These are phyloP conservation scores for Callocephalon fimbriatum DNA, from an alignment of 2,113 vertebrate genomes.

Conservation along the genomic window DNA sequence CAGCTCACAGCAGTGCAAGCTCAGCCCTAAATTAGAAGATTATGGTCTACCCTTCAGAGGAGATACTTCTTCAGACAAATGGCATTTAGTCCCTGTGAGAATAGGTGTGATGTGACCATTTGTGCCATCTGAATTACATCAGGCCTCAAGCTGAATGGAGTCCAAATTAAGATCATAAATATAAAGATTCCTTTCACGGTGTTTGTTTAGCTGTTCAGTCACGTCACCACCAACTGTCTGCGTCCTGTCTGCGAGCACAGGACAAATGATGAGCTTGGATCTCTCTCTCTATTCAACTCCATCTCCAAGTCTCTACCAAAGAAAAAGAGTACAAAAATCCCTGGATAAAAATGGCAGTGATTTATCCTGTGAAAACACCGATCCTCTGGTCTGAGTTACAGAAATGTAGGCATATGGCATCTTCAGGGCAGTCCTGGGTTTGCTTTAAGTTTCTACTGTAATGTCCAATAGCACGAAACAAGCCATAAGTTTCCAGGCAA, in stretches of 20 bases:
- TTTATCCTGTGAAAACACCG: not conserved
- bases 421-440: not conserved
- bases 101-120: conserved; percentile 23
- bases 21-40: not conserved
- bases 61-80: not conserved
- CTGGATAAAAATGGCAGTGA: not conserved
- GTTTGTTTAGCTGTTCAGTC: conserved; percentile 13
- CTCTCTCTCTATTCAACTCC: not conserved
- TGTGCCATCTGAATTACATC: not conserved
- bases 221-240: not conserved
- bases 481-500: too few relatives aligned
- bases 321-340: not conserved
- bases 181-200: conserved; percentile 16
- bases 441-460: not conserved
- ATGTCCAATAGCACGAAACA: too few relatives aligned
- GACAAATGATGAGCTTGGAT: not conserved
- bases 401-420: not conserved
- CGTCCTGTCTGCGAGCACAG: not conserved
- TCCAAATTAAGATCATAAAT: not conserved
- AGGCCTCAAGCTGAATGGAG: not conserved
- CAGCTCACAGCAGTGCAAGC: not conserved
- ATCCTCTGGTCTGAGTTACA: not conserved
- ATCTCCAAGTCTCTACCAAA: not conserved
- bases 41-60: not conserved
- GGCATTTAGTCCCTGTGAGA: not conserved